Evolutionary conservation across 64 coral and sea anemone genomes (phyloP).

Genomic region (Montipora sp.): DNA sequence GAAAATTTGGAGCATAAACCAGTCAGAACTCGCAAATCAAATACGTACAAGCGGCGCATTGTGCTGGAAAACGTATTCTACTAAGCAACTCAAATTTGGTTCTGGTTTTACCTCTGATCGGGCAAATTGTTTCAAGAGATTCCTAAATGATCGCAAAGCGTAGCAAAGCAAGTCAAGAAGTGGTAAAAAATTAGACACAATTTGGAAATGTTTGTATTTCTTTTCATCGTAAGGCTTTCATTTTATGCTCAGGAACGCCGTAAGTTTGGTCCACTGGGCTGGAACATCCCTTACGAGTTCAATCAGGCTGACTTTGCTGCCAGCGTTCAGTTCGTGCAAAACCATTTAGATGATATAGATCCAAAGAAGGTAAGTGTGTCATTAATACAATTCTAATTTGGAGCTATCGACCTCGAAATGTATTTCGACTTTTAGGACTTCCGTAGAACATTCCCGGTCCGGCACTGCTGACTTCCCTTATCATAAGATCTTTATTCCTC

Average conservation of each 20-base stretch:
- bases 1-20: no score
- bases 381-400: slow-evolving; percentile 13
- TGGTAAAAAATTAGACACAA: no score
- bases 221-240: background rate
- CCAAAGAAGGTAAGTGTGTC: slow-evolving; percentile 69
- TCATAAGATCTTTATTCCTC: background rate
- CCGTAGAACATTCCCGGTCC: no score
- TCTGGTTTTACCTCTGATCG: no score
- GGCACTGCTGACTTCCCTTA: background rate
- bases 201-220: no score
- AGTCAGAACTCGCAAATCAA: no score
- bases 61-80: no score
- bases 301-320: slow-evolving; percentile 94
- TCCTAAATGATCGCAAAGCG: no score
- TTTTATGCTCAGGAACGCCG: slow-evolving; percentile 75
- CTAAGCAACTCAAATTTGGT: no score
- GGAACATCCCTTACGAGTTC: slow-evolving; percentile 98
- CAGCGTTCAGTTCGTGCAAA: slow-evolving; percentile 95
- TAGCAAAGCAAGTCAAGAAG: no score
- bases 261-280: slow-evolving; percentile 95
- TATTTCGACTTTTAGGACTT: background rate
- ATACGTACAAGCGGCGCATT: no score
- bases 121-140: no score
- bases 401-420: background rate
- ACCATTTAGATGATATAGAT: slow-evolving; percentile 94